Evolutionary conservation across 1,140 invertebrate genomes (phyloP), one percentile per base, ranked within the genome.

Genomic region (Lucilia sericata): DNA sequence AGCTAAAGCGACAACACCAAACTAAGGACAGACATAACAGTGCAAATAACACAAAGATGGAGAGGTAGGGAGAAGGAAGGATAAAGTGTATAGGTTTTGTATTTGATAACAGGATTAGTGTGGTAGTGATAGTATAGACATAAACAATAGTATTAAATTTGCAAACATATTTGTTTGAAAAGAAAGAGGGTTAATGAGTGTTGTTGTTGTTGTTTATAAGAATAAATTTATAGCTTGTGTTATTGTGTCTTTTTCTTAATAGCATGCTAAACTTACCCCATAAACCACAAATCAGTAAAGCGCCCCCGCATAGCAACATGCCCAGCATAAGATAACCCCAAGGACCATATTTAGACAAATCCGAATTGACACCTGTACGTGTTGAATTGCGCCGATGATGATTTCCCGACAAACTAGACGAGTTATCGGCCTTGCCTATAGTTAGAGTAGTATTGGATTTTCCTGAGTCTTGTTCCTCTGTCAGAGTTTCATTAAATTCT

Each of bases 281-380:
- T 83, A 94, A 91, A 51, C 94, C 91, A 86, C 94, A 94, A 87
- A 94, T 93, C 91, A 94, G 93, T 82, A 94, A 91, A 78, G 94
- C 92, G 12, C 93, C 93, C 51, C 93, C 94, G 87, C 93, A 94
- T 81, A 94, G 91, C 65, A 94, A 88, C 92, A 94, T 94, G 34
- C 93, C 94, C 74, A 94, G 91, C 87, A 94, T 93, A 34, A 94
- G 91, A 85, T 94, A 94, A 86, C 93, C 93, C 94, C 94, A 94
- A 0, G 94, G 93, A 4, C 94, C 94, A 86, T 94, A 94, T 80
- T 93, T 93, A 78, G 93, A 92, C 74, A 94, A 88, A 70, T 92
- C 92, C 36, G 91, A 91, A 85, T 89, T 89, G 12, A 90, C 82
- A 5, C 89, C 89, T 0, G 84, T 76, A 8, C 89, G 86, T 10